Base-by-base conservation (phyloP, 1,140 invertebrate genomes). In the Aphelinus atriplicis region DNA sequence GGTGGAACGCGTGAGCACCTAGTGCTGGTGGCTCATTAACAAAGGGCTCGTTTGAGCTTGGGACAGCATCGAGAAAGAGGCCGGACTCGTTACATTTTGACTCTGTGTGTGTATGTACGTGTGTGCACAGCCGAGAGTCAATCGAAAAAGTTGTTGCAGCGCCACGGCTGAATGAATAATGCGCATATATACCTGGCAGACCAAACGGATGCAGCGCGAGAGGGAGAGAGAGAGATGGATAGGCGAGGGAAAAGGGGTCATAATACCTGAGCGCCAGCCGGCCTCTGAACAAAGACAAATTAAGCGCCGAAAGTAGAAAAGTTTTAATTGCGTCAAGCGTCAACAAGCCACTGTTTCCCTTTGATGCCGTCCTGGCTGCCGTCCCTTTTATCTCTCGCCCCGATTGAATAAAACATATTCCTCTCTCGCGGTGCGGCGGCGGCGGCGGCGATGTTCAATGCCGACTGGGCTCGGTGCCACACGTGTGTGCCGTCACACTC, bases 261-360 rank as follows among this genome's bases (percentile, higher is more conserved):
- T 60, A 78, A 67, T 57, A 61, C 57, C 57, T 64, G 51, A 1
- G 57, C 48, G 74, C 26, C 62, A 10, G 46, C 9, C 55, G 53
- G 43, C 65, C 43, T 48, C 62, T 26, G 43, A 83, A 83, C 81
- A 84, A 84, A 85, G 81, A 83, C 78, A 84, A 83, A 85, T 85
- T 84, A 83, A 83, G 79, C 72, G 76, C 62, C 42, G 75, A 71
- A 81, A 85, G 84, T 84, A 81, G 83, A 81, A 84, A 86, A 86
- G 81, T 86, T 87, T 85, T 85, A 86, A 86, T 87, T 86, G 81
- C 82, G 78, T 86, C 81, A 81, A 73, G 75, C 80, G 77, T 80
- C 73, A 77, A 65, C 63, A 71, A 50, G 69, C 47, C 63, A 70
- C 66, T 73, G 58, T 61, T 60, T 75, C 75, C 66, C 79, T 77